Percentiles rank a stretch among this genome's conserved stretches.
phyloP scores from a whole-genome alignment of 2,888 invertebrate genomes.

The Ormyrus thymus region DNA sequence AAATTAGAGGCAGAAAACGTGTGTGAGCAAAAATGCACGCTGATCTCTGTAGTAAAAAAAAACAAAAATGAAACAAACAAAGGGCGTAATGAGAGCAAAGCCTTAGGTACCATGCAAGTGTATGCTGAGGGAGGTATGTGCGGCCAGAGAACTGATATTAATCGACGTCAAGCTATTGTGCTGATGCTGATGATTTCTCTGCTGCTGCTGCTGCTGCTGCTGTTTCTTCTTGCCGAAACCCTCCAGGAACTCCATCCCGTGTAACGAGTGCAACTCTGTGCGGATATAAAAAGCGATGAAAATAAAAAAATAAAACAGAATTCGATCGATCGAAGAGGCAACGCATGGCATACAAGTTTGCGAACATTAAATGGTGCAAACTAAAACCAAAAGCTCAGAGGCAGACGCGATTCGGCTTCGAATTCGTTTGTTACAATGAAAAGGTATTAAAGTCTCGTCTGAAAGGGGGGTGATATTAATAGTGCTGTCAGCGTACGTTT shows the following conservation, averaged over 20 bases:
- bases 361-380: too few species aligned
- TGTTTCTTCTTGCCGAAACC: constrained; percentile 73
- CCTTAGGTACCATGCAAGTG: constrained; percentile 71
- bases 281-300: constrained; percentile 19
- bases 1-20: background rate
- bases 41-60: background rate
- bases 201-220: constrained; percentile 63
- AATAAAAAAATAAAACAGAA: constrained; percentile 43
- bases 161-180: constrained; percentile 67
- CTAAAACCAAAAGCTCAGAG: too few species aligned
- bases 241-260: constrained; percentile 74
- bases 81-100: constrained; percentile 22
- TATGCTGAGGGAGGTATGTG: constrained; percentile 72
- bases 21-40: background rate
- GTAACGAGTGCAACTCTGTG: constrained; percentile 70
- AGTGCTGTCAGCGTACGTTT: too few species aligned
- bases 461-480: too few species aligned
- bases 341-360: background rate
- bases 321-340: background rate
- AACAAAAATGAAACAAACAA: constrained; percentile 2
- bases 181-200: constrained; percentile 62
- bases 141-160: constrained; percentile 70
- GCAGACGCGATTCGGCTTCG: too few species aligned
- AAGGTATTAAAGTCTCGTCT: too few species aligned
- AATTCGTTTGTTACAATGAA: too few species aligned